Conservation (phyloP, 2,113 vertebrate genomes). For the Spheniscus mendiculus region DNA sequence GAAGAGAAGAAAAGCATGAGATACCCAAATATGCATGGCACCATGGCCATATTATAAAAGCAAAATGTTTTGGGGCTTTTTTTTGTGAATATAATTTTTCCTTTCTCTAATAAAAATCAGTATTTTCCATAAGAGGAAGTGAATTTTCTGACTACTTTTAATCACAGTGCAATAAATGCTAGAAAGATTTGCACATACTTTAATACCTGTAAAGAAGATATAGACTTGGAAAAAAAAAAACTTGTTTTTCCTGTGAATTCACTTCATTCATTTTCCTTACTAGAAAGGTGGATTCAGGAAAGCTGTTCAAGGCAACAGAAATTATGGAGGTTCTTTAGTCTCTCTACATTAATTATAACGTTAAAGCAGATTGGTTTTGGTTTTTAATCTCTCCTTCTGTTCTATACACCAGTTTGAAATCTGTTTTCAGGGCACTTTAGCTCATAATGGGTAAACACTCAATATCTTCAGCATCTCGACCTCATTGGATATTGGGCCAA, state of each 20-base stretch:
- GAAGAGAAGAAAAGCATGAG: background rate
- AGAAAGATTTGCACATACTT: background rate
- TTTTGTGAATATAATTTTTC: background rate
- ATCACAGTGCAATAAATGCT: background rate
- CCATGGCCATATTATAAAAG: background rate
- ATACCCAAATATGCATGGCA: accelerated
- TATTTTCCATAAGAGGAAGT: background rate
- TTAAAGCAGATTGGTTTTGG: background rate
- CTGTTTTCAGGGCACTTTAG: background rate
- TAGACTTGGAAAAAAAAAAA: background rate
- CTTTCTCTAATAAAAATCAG: background rate
- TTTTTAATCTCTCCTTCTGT: conserved; percentile 8
- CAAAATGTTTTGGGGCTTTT: background rate
- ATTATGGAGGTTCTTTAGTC: background rate
- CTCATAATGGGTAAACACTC: background rate
- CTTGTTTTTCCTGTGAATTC: background rate
- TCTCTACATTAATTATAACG: conserved; percentile 5
- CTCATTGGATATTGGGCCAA: background rate
- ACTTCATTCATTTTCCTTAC: background rate
- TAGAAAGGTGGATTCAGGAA: background rate
- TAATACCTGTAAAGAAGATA: background rate
- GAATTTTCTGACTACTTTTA: background rate
- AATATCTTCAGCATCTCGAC: background rate
- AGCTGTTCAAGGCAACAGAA: background rate
- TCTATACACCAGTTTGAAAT: background rate